Conservation (phyloP, 2,113 vertebrate species). For the Catharus fuscescens region DNA sequence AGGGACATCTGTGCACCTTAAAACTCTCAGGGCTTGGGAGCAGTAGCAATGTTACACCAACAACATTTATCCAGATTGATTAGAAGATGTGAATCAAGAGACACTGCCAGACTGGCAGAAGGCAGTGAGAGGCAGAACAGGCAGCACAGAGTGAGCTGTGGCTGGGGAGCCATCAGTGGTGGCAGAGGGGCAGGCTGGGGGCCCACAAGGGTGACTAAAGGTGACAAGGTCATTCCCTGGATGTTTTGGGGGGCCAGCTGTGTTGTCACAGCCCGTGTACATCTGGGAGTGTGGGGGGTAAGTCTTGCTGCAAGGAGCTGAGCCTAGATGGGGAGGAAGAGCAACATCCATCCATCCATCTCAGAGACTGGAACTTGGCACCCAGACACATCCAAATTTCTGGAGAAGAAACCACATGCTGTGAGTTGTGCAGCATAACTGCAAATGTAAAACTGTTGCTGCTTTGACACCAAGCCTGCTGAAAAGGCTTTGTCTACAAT, state of each 20-base stretch:
- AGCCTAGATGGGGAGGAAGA: background rate
- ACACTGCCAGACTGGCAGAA: background rate
- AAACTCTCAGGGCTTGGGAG: background rate
- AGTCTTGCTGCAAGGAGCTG: background rate
- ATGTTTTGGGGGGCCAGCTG: background rate
- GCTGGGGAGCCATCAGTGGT: fast-evolving
- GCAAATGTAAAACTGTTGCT: conserved; percentile 25
- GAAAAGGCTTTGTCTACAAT: background rate
- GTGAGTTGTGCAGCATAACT: background rate
- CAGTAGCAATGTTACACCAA: background rate
- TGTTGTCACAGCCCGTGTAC: background rate
- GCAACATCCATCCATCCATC: background rate
- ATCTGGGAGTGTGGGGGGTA: background rate
- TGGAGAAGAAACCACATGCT: conserved; percentile 18
- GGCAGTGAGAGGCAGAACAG: background rate
- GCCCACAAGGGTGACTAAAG: background rate
- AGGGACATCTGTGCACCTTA: background rate
- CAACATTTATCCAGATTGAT: fast-evolving
- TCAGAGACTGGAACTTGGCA: conserved; percentile 6
- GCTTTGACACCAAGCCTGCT: background rate
- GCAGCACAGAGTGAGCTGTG: background rate
- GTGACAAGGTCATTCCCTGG: background rate
- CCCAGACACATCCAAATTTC: conserved; percentile 13
- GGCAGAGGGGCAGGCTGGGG: background rate
- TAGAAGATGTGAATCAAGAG: background rate